Percentiles rank a stretch among this genome's conserved stretches.
Evolutionary conservation across 2,113 vertebrate genomes (phyloP).

Genomic region (Oncorhynchus kisutch): DNA sequence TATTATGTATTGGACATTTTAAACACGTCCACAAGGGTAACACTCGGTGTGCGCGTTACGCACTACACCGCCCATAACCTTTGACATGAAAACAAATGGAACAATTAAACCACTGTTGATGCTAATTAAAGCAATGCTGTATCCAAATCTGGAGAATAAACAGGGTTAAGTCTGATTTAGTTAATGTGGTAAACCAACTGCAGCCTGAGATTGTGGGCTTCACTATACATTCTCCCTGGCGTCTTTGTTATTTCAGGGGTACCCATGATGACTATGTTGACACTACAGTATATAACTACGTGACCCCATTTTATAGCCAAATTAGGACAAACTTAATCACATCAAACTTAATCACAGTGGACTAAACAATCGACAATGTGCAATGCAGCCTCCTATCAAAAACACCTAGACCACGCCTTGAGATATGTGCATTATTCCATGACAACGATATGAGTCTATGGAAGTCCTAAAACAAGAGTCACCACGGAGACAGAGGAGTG

Average conservation of each 20-base stretch:
- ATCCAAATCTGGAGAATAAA: conserved; percentile 60
- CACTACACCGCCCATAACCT: conserved; percentile 28
- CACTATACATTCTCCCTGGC: conserved; percentile 48
- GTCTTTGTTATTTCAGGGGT: too few species aligned
- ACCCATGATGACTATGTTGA: too few species aligned
- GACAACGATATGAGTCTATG: conserved; percentile 37
- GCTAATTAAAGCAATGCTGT: conserved; percentile 60
- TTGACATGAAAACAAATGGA: conserved; percentile 61
- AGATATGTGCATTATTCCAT: conserved; percentile 22
- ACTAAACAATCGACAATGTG: not conserved
- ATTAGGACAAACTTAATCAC: too few species aligned
- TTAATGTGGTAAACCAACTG: conserved; percentile 27
- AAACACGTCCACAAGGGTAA: conserved; percentile 25
- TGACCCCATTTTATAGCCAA: too few species aligned
- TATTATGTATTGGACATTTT: conserved; percentile 31
- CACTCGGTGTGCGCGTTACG: conserved; percentile 49
- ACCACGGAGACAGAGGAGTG: too few species aligned
- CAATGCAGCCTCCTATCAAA: conserved; percentile 27
- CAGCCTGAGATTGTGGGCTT: conserved; percentile 17
- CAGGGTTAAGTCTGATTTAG: conserved; percentile 13
- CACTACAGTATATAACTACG: too few species aligned
- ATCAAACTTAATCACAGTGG: too few species aligned
- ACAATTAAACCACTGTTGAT: conserved; percentile 67
- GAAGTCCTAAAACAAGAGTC: conserved; percentile 20
- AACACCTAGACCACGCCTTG: conserved; percentile 3